These are phyloP conservation scores for Chlorodrepanis virens DNA, from an alignment of 2,113 vertebrate species.

Conservation along the genomic window DNA sequence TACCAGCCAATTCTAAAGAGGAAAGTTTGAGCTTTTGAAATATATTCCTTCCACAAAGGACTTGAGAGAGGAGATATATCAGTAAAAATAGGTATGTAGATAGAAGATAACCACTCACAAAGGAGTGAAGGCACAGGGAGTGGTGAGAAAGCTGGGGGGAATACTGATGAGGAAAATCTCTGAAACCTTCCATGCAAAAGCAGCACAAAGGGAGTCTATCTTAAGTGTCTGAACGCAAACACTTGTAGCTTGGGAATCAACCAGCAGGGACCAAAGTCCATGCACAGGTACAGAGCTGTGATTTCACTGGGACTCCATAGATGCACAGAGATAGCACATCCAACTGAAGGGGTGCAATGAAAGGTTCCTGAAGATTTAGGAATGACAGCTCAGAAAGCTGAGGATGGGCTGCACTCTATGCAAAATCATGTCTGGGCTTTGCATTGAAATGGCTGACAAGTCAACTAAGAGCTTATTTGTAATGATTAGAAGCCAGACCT, in stretches of 20 bases:
- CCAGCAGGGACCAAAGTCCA: background rate
- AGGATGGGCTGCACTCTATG: background rate
- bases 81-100: background rate
- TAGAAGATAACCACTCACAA: background rate
- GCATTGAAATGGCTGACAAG: background rate
- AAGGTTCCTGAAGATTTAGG: background rate
- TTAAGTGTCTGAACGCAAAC: background rate
- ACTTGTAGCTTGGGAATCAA: background rate
- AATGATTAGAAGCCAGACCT: background rate
- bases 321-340: background rate
- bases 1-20: background rate
- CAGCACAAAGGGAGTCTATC: background rate
- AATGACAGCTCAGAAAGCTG: background rate
- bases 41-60: background rate
- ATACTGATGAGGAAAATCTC: background rate
- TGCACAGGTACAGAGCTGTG: background rate
- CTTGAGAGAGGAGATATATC: background rate
- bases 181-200: background rate
- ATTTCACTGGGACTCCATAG: background rate
- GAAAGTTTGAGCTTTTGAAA: background rate
- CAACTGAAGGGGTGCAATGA: background rate
- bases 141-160: background rate
- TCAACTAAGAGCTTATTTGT: background rate
- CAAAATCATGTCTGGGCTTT: background rate
- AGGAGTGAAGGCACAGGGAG: background rate